Base-by-base conservation (phyloP, 1,140 invertebrate species). In the Chironomus striatipennis region DNA sequence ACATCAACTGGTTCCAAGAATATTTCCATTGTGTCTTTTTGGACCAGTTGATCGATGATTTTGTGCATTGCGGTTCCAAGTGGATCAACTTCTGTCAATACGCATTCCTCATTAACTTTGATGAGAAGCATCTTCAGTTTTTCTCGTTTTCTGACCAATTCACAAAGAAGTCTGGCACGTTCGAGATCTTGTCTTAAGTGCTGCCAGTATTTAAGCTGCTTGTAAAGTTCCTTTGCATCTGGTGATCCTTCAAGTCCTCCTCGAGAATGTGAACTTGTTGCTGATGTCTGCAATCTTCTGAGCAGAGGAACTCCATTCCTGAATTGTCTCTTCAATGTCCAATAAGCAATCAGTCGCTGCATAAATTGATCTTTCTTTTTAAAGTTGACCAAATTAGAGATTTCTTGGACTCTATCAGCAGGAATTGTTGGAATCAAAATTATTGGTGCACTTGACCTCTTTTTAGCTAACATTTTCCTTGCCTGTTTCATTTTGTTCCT, bases 271-370 rank as follows among this genome's bases (percentile, higher is more conserved):
- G 81, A 78, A 43, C 79, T 79, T 47, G 86, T 86, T 20, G 88
- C 87, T 18, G 90, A 86, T 78, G 90, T 92, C 81, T 96, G 94
- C 43, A 97, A 81, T 20, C 97, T 85, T 75, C 97, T 83, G 24
- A 99, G 81, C 42, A 99, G 84, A 0, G 97, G 97, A 9, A 99
- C 97, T 1, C 98, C 98, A 84, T 98, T 98, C 73, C 97, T 83
- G 75, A 93, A 93, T 80, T 97, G 95, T n/a, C 97, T 81, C 81
- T 98, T 99, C 2, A 98, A 83, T 3, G 94, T 97, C 97, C 97
- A 98, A 80, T 94, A 95, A 0, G 93, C 91, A 72, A 96, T 91
- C 4, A 98, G 83, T 15, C 94, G 84, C 79, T 96, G 93, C 76
- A 98, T 90, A 79, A 98, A 92, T 77, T 93, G 90, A 73, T 91